Base-by-base conservation (phyloP, 2,888 invertebrate species). In the Incurvaria masculella region DNA sequence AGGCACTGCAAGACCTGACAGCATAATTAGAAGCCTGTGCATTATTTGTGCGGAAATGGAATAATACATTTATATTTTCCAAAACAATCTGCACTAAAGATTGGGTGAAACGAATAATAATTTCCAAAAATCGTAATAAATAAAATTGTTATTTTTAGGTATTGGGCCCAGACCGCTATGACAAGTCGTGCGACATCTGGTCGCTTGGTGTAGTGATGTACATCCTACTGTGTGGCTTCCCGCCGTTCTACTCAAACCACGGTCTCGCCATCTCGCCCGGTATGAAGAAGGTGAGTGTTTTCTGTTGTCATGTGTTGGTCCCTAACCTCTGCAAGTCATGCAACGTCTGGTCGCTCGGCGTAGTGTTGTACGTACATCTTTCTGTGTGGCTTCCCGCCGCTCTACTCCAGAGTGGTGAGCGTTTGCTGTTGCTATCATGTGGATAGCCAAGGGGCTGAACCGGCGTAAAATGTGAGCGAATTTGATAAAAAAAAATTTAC, bases 301-400 rank as follows among this genome's bases (percentile, higher is more conserved):
- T n/a, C 6, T 8, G 21, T n/a, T 41, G 8, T 41, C 8, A 14
- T 11, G n/a, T 41, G 8, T 41, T 14, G 6, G 27, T 27, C n/a
- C n/a, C n/a, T n/a, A n/a, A n/a, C n/a, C n/a, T n/a, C n/a, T n/a
- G n/a, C 76, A 97, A 96, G 68, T 96, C 96, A 56, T 99, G 99
- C 79, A 99, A 99, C 81, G 90, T 99, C 64, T 99, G 99, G 98
- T 97, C 97, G 0, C 76, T 99, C 50, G 98, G 98, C 20, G 98
- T 99, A 21, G 98, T 99, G n/a, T n/a, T n/a, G n/a, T 53, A 98
- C 97, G 95, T 99, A 99, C 69, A 99, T 99, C 61, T 76, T 99
- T 80, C 81, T 99, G 52, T 98, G 98, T 68, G 99, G 99, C 0
- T 99, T 97, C 72, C 99, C 99, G 8, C 99, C 99, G 1, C 99